Evolutionary conservation across 2,113 vertebrate species (phyloP).

Genomic region (Paracyprichromis sp.): DNA sequence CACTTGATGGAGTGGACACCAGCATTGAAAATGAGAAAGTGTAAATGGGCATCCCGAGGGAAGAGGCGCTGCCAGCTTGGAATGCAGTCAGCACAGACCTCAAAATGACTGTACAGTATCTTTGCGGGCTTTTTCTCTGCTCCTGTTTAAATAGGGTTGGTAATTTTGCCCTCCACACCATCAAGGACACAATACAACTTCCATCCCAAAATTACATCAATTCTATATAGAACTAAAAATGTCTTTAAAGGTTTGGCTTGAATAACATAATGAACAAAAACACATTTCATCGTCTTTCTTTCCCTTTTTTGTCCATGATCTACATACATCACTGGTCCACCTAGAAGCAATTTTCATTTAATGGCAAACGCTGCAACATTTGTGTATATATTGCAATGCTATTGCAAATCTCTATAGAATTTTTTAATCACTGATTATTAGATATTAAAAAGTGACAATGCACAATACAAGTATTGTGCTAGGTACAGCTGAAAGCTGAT

Average conservation of each 20-base stretch:
- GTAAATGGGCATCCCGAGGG: constrained; percentile 20
- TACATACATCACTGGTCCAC: background rate
- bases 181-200: background rate
- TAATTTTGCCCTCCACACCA: background rate
- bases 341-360: background rate
- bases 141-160: background rate
- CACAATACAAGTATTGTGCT: background rate
- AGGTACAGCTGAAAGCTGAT: background rate
- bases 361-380: background rate
- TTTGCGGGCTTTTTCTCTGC: background rate
- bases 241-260: background rate
- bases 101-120: background rate
- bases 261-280: background rate
- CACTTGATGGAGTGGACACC: constrained; percentile 46
- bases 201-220: background rate
- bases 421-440: background rate
- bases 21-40: constrained; percentile 27
- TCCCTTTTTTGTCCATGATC: background rate
- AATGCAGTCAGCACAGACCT: constrained; percentile 12
- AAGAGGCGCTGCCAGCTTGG: constrained; percentile 4
- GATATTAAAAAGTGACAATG: background rate
- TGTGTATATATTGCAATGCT: background rate
- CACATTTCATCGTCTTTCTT: background rate
- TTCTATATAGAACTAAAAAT: background rate
- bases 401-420: background rate